Evolutionary conservation across 2,797 vertebrate species (phyloP).

Genomic region (Sphaeramia orbicularis): DNA sequence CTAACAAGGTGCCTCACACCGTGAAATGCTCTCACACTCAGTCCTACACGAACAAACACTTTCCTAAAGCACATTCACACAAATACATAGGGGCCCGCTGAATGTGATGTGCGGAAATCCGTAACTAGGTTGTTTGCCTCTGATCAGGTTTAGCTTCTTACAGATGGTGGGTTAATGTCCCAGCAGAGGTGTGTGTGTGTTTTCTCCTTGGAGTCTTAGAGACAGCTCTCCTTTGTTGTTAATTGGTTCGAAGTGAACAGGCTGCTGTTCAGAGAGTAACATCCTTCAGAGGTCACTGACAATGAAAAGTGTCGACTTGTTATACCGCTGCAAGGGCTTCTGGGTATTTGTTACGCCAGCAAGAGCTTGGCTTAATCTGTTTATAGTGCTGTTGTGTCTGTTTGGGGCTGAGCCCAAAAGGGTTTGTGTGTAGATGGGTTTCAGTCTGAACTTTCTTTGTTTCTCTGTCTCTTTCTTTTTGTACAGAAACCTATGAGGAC

Average conservation of each 20-base stretch:
- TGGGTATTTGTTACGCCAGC: conserved; percentile 54
- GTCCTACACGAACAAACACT: neutral
- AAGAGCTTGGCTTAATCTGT: conserved; percentile 49
- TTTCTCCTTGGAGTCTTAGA: conserved; percentile 26
- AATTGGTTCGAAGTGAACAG: conserved; percentile 63
- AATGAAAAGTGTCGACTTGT: conserved; percentile 53
- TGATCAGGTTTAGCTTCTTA: conserved; percentile 54
- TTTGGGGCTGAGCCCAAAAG: neutral
- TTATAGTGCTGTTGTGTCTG: conserved; percentile 5
- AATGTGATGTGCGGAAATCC: conserved; percentile 43
- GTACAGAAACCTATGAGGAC: conserved; percentile 91
- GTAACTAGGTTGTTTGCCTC: conserved; percentile 47
- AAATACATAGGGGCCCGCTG: conserved; percentile 14
- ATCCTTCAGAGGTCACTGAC: conserved; percentile 72
- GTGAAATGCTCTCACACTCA: neutral
- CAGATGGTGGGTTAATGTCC: conserved; percentile 48
- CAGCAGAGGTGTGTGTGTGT: conserved; percentile 29
- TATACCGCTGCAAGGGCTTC: conserved; percentile 40
- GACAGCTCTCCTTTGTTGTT: conserved; percentile 57
- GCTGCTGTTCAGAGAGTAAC: conserved; percentile 38
- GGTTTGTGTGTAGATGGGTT: conserved; percentile 12
- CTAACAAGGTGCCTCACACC: conserved; percentile 39
- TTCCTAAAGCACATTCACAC: neutral
- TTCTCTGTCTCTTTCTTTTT: conserved; percentile 4
- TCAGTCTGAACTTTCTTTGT: conserved; percentile 11